Percentiles rank a stretch among this genome's conserved stretches.
These are phyloP conservation scores for Chloropsis hardwickii DNA, from an alignment of 2,113 vertebrate species.

Conservation along the genomic window DNA sequence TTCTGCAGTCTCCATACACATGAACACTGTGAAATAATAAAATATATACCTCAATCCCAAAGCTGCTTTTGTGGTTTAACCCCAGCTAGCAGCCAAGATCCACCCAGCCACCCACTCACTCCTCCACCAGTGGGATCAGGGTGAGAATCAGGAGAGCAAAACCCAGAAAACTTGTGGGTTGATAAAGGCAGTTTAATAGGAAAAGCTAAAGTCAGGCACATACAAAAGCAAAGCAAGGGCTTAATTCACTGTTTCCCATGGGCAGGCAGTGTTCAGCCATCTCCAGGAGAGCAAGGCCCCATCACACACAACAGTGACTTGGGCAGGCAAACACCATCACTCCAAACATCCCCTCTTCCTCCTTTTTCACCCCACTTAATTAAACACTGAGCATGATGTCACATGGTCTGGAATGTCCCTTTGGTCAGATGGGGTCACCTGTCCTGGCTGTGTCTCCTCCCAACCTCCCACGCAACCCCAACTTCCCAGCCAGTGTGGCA, in stretches of 20 bases:
- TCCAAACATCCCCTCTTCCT: background rate
- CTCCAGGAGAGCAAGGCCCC: background rate
- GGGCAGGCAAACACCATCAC: background rate
- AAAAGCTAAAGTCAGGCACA: background rate
- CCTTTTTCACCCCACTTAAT: background rate
- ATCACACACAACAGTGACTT: background rate
- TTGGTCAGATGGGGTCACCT: background rate
- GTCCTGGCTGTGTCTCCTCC: background rate
- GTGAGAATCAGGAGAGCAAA: background rate
- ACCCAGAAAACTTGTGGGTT: background rate
- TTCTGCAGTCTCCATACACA: background rate
- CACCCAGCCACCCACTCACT: background rate
- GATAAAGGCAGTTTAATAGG: background rate
- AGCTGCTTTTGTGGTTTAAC: background rate
- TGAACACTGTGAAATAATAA: background rate
- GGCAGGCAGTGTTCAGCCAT: background rate
- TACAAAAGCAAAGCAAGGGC: background rate
- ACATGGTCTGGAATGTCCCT: background rate
- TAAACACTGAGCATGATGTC: background rate
- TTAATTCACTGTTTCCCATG: background rate
- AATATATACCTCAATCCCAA: background rate
- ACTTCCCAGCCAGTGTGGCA: background rate
- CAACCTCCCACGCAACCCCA: background rate
- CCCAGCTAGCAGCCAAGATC: background rate
- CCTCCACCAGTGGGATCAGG: background rate